phyloP scores from a whole-genome alignment of 2,797 vertebrate genomes.

The Decapterus maruadsi region DNA sequence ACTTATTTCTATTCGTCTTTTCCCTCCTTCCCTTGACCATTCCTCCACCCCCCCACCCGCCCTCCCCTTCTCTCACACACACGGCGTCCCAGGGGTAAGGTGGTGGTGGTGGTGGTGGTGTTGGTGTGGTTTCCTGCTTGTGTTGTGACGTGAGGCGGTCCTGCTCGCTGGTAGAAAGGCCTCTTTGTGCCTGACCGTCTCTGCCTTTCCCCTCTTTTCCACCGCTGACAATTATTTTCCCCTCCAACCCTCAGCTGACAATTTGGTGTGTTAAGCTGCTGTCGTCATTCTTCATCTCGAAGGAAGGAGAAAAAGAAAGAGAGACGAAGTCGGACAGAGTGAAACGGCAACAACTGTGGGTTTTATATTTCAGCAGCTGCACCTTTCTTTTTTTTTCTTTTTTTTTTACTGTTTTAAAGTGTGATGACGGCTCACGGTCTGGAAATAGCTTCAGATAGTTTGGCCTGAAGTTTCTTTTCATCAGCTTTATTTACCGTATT shows the following conservation, averaged over 20 bases:
- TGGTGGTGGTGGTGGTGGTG: constrained; percentile 62
- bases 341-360: constrained; percentile 31
- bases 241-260: constrained; percentile 66
- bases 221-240: constrained; percentile 77
- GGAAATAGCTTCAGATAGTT: constrained; percentile 14
- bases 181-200: constrained; percentile 75
- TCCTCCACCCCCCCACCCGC: constrained; percentile 32
- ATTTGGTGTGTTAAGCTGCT: constrained; percentile 53
- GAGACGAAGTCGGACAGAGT: not conserved
- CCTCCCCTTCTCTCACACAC: constrained; percentile 20
- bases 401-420: not conserved
- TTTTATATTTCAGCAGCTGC: constrained; percentile 63
- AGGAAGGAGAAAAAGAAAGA: constrained; percentile 7
- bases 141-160: constrained; percentile 81
- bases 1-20: constrained; percentile 38
- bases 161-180: constrained; percentile 71
- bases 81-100: constrained; percentile 56
- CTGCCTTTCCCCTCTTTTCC: constrained; percentile 64
- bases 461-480: constrained; percentile 7
- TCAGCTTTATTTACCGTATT: constrained; percentile 16
- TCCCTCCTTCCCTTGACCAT: constrained; percentile 10
- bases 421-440: not conserved
- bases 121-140: constrained; percentile 81
- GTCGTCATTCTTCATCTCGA: constrained; percentile 53
- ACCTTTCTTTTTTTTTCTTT: constrained; percentile 37